phyloP scores from a whole-genome alignment of 1,140 invertebrate species.

The Philopotamus ludificatus region DNA sequence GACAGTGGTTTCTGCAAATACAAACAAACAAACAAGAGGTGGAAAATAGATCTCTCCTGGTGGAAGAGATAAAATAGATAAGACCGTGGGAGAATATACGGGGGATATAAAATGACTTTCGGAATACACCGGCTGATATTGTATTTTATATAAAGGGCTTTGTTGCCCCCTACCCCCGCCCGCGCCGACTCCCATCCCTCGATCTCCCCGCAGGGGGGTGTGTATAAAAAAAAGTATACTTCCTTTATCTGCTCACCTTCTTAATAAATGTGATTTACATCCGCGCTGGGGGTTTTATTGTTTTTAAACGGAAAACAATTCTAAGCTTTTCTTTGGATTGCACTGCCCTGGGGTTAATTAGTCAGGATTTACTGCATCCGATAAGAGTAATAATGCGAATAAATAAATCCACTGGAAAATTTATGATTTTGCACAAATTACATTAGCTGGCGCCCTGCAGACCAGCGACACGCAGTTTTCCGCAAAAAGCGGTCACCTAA shows the following conservation, averaged over 20 bases:
- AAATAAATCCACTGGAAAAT: no score
- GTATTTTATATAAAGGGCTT: constrained; percentile 16
- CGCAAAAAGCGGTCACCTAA: no score
- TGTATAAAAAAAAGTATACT: background rate
- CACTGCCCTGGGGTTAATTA: no score
- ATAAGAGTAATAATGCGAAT: no score
- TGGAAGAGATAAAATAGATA: constrained; percentile 1
- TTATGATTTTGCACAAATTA: no score
- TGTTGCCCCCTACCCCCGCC: background rate
- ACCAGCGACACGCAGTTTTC: no score
- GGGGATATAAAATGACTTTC: constrained; percentile 12
- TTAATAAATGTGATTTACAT: constrained; percentile 25
- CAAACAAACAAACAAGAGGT: background rate
- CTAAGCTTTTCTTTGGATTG: no score
- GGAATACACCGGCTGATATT: constrained; percentile 5
- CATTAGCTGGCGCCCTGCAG: no score
- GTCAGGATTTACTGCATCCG: no score
- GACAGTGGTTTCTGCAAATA: background rate
- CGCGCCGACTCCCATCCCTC: background rate
- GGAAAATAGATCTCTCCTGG: background rate
- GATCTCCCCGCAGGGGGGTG: background rate
- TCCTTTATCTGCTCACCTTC: background rate
- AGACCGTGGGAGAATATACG: constrained; percentile 4
- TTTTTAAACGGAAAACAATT: constrained; percentile 8
- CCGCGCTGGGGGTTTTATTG: constrained; percentile 6